Base-by-base conservation (phyloP, 2,113 vertebrate genomes). In the Oplegnathus fasciatus region DNA sequence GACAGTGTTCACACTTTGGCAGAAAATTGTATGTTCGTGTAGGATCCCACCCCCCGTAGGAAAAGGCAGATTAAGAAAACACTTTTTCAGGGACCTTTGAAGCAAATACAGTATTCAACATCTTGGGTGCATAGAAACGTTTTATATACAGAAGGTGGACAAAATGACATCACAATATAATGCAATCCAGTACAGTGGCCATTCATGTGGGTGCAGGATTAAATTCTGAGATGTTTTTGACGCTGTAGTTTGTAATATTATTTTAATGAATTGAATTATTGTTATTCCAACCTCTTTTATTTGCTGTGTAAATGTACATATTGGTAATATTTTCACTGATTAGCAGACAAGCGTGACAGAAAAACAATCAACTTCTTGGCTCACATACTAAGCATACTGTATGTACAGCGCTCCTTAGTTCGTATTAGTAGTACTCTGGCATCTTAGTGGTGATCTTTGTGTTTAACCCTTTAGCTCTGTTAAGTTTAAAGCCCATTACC, bases 401-500 rank as follows among this genome's bases (percentile, higher is more conserved):
- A 2, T 13, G 4, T 9, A 28, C 13, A 34, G 15, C 20, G 15
- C 28, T 50, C 30, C 4, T 28, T 48, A 26, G 17, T 71, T 34
- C 15, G 13, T 68, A 26, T 26, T 42, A 30, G 20, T 30, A 42
- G 5, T 18, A 28, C 46, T 68, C 46, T 2, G 66, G 22, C 79
- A 75, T 79, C 58, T 77, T 73, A 82, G 69, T 20, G 13, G 22
- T 2, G 70, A 78, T 77, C 50, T 76, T 2, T 61, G 34, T 11
- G 14, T 69, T 75, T 71, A 79, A 54, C 77, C 10, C 42, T 34
- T 88, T 75, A 74, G 62, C 74, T 68, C 17, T 40, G 22, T 60
- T 50, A 60, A 9, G 68, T 75, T 37, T 40, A 75, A 85, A 86
- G 80, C 82, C 83, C 78, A 83, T 88, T 85, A 88, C 82, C 78